Percentiles rank a stretch among this genome's conserved stretches.
Evolutionary conservation across 2,888 invertebrate genomes (phyloP).

Genomic region (Hecatera dysodea): DNA sequence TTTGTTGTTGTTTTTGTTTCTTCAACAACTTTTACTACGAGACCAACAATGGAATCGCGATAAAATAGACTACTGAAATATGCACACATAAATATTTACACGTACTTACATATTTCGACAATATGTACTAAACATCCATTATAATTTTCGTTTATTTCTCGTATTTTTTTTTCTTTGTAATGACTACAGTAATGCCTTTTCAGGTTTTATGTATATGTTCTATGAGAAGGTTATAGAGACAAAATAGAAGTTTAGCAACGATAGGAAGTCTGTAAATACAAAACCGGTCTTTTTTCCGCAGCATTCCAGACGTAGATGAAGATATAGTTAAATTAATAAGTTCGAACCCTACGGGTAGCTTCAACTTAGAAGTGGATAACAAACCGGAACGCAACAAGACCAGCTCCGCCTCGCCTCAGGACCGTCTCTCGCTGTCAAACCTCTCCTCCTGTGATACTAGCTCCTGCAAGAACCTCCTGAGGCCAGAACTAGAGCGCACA

Average conservation of each 20-base stretch:
- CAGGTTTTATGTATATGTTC: too few species aligned
- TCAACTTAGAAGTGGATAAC: slow-evolving; percentile 79
- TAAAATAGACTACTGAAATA: too few species aligned
- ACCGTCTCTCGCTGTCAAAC: slow-evolving; percentile 84
- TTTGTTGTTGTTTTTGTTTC: too few species aligned
- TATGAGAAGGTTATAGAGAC: not conserved
- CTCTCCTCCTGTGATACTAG: slow-evolving; percentile 88
- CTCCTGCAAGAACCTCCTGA: slow-evolving; percentile 86
- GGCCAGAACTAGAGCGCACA: slow-evolving; percentile 79
- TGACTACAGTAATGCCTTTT: too few species aligned
- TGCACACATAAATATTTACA: too few species aligned
- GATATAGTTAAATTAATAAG: slow-evolving; percentile 88
- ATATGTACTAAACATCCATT: too few species aligned
- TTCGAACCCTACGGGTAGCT: slow-evolving; percentile 80
- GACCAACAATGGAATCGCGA: too few species aligned
- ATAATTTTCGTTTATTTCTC: too few species aligned
- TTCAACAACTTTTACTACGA: too few species aligned
- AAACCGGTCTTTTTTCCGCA: slow-evolving; percentile 65
- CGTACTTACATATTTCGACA: too few species aligned
- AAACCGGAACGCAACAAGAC: slow-evolving; percentile 77
- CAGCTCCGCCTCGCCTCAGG: slow-evolving; percentile 81
- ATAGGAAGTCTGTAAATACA: not conserved
- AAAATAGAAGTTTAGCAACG: not conserved
- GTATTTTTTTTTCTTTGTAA: too few species aligned
- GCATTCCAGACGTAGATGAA: slow-evolving; percentile 91